Conservation (phyloP, 1,140 invertebrate genomes). For the Hypsibius dujardini region DNA sequence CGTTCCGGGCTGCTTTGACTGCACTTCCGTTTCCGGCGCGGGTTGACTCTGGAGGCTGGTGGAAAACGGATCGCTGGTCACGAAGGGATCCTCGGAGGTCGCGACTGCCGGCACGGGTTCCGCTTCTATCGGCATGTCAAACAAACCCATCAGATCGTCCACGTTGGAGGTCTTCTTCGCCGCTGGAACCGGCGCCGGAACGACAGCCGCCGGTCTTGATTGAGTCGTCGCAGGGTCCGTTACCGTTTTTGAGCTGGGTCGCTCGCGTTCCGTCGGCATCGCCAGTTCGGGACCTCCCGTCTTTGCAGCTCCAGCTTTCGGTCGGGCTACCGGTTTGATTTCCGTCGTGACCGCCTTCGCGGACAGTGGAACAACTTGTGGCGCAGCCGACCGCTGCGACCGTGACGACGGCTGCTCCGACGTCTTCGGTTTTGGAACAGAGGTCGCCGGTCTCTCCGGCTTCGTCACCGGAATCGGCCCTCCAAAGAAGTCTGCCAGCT, state of each 20-base stretch:
- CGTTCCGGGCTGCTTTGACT: neutral
- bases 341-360: neutral
- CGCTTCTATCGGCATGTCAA: neutral
- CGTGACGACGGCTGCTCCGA: neutral
- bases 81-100: neutral
- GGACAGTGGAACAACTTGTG: neutral
- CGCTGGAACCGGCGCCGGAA: neutral
- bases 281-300: neutral
- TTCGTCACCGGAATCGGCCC: neutral
- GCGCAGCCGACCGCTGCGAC: neutral
- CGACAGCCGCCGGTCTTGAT: neutral
- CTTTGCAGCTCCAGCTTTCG: neutral
- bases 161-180: neutral
- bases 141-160: slow-evolving; percentile 4
- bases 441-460: neutral
- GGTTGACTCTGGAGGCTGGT: neutral
- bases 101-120: neutral
- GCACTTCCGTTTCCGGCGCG: neutral
- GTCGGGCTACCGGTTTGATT: slow-evolving; percentile 11
- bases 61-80: neutral
- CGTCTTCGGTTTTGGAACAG: neutral
- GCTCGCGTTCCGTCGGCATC: neutral
- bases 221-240: neutral
- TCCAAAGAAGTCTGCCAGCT: slow-evolving; percentile 12
- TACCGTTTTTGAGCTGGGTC: neutral